Evolutionary conservation across 1,140 invertebrate species (phyloP).

Genomic region (Pseudachorutes palmiensis): DNA sequence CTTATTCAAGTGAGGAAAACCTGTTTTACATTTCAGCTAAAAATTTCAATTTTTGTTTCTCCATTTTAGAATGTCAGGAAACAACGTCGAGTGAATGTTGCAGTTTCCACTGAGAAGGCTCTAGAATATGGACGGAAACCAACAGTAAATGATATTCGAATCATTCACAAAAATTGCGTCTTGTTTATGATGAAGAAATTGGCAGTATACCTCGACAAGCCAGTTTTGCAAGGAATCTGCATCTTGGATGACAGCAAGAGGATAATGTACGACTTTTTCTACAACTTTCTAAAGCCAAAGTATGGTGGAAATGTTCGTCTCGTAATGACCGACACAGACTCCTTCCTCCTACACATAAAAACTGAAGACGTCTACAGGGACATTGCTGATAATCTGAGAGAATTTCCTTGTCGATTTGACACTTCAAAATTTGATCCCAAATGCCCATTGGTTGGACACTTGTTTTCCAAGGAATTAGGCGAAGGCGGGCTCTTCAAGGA

Average conservation of each 20-base stretch:
- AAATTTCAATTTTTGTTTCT: too few relatives aligned
- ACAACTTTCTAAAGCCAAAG: slow-evolving; percentile 38
- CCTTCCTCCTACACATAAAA: slow-evolving; percentile 42
- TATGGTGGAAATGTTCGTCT: slow-evolving; percentile 39
- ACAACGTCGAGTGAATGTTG: slow-evolving; percentile 31
- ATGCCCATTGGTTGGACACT: not conserved
- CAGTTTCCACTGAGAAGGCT: slow-evolving; percentile 20
- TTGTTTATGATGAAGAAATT: slow-evolving; percentile 23
- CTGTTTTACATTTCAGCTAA: too few relatives aligned
- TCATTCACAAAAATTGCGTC: slow-evolving; percentile 21
- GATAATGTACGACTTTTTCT: slow-evolving; percentile 41
- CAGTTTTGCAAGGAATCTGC: slow-evolving; percentile 37
- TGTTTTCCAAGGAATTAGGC: not conserved
- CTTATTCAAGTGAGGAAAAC: too few relatives aligned
- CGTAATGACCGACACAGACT: slow-evolving; percentile 45
- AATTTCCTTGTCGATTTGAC: not conserved
- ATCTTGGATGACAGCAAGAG: slow-evolving; percentile 38
- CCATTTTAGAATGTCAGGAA: slow-evolving; percentile 41
- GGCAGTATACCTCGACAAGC: slow-evolving; percentile 34
- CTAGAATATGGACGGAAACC: slow-evolving; percentile 33
- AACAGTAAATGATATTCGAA: slow-evolving; percentile 33
- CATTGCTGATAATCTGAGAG: slow-evolving; percentile 35
- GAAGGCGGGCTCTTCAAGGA: not conserved
- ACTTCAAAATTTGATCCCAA: slow-evolving; percentile 11
- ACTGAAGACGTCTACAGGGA: slow-evolving; percentile 44